A percentile compares a stretch with the other conserved stretches of the same genome.
These are phyloP conservation scores for Epinephelus fuscoguttatus DNA, from an alignment of 2,113 vertebrate species.

Conservation along the genomic window DNA sequence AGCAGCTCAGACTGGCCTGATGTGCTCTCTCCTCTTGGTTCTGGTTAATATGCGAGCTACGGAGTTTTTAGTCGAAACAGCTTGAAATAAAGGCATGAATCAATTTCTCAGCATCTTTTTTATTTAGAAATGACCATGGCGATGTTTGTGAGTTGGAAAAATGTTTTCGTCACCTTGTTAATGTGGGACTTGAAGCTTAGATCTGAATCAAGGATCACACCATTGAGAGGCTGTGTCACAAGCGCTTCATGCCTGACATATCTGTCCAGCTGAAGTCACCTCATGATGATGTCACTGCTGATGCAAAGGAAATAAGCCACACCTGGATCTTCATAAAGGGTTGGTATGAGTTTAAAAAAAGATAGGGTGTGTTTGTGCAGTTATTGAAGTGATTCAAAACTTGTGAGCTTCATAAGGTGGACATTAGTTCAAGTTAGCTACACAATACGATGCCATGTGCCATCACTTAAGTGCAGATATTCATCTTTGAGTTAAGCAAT, in stretches of 20 bases:
- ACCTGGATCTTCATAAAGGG: neutral
- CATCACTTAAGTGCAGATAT: neutral
- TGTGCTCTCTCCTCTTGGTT: too few species aligned
- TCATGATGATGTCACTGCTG: neutral
- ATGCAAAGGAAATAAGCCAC: neutral
- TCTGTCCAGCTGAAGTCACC: neutral
- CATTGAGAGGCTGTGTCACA: neutral
- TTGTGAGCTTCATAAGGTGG: neutral
- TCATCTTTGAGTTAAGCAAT: neutral
- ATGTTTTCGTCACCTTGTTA: too few species aligned
- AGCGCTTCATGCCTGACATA: conserved; percentile 7
- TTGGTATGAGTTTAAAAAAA: neutral
- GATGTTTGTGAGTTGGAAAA: too few species aligned
- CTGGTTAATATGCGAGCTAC: too few species aligned
- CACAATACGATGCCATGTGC: too few species aligned
- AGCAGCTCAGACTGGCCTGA: too few species aligned
- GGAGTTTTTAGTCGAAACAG: too few species aligned
- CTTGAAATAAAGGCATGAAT: too few species aligned
- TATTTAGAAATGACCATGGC: too few species aligned
- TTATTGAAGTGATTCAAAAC: neutral
- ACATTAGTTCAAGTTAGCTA: neutral
- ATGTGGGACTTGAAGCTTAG: neutral
- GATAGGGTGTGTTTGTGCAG: too few species aligned
- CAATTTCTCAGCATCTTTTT: too few species aligned
- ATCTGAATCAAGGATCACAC: neutral